Evolutionary conservation across 2,888 invertebrate genomes (phyloP).

Genomic region (Drosophila paracracens): DNA sequence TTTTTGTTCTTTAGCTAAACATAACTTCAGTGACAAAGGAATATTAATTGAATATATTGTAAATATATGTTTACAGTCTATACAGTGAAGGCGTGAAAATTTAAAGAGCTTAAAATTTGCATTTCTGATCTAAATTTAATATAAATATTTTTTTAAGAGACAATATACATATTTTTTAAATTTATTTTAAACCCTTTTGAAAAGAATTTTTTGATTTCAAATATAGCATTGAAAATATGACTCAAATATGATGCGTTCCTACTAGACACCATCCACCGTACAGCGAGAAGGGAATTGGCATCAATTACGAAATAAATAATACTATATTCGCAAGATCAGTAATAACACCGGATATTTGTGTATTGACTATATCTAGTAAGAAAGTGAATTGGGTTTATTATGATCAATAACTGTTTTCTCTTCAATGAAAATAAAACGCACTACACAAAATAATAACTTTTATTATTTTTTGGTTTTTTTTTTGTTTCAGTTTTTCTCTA

Average conservation of each 20-base stretch:
- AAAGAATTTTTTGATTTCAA: not conserved
- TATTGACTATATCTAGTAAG: not conserved
- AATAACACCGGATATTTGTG: not conserved
- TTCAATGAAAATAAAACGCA: constrained; percentile 65
- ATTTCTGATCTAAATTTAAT: not conserved
- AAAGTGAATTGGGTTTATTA: not conserved
- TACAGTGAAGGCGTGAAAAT: not conserved
- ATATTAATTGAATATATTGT: constrained; percentile 3
- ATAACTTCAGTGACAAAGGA: constrained; percentile 9
- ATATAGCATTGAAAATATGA: not conserved
- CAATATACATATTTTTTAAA: not conserved
- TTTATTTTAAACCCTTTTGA: not conserved
- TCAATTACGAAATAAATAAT: not conserved
- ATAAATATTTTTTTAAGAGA: not conserved
- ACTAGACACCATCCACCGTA: not conserved
- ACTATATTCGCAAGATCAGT: not conserved
- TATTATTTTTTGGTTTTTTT: constrained; percentile 46
- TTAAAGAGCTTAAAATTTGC: not conserved
- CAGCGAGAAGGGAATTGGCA: not conserved
- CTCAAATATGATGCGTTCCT: not conserved
- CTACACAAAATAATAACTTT: constrained; percentile 62
- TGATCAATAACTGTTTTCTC: not conserved
- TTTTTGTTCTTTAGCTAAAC: not conserved
- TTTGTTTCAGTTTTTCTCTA: constrained; percentile 17
- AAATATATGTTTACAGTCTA: constrained; percentile 2